Evolutionary conservation across 2,797 vertebrate species (phyloP).

Genomic region (Denticeps clupeoides): DNA sequence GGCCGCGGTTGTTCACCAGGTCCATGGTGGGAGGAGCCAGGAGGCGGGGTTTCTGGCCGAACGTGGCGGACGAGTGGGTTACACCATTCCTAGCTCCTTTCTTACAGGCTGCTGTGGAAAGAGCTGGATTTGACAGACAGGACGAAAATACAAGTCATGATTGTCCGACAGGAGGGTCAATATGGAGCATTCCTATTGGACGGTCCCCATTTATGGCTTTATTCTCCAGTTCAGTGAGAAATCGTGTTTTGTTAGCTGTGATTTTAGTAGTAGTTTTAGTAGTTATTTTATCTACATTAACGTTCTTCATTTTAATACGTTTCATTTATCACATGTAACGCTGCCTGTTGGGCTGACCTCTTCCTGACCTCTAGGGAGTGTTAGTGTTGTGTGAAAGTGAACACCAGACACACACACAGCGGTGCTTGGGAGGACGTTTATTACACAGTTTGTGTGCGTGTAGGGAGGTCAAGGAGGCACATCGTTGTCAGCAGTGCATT

Average conservation of each 20-base stretch:
- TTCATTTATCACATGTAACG: too few relatives aligned
- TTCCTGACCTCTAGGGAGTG: too few relatives aligned
- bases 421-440: neutral
- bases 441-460: slow-evolving; percentile 9
- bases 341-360: too few relatives aligned
- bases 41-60: neutral
- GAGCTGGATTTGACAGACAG: slow-evolving; percentile 28
- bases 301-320: too few relatives aligned
- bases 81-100: slow-evolving; percentile 18
- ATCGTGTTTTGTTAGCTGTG: too few relatives aligned
- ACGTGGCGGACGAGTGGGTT: slow-evolving; percentile 8
- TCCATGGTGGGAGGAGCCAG: slow-evolving; percentile 52
- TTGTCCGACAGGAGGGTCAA: too few relatives aligned
- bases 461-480: neutral
- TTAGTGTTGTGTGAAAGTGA: too few relatives aligned
- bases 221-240: too few relatives aligned
- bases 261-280: too few relatives aligned
- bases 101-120: slow-evolving; percentile 22
- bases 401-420: neutral
- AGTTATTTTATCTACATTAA: too few relatives aligned
- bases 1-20: slow-evolving; percentile 56
- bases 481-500: neutral
- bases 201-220: too few relatives aligned
- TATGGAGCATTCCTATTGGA: too few relatives aligned
- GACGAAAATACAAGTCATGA: slow-evolving; percentile 24